Base-by-base conservation (phyloP, 1,140 invertebrate genomes). In the Hestina assimilis region DNA sequence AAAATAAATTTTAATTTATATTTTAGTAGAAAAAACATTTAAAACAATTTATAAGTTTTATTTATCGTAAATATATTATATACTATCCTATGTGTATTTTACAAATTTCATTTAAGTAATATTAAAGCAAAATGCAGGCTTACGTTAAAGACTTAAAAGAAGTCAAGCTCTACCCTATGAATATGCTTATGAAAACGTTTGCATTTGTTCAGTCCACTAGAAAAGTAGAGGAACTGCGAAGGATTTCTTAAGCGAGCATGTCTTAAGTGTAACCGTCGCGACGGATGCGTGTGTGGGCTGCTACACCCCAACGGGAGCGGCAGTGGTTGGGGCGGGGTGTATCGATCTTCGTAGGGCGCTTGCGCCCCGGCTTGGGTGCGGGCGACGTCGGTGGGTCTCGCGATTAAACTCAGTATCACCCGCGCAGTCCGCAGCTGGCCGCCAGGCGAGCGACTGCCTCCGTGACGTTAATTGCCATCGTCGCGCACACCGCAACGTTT, bases 261-360 rank as follows among this genome's bases (percentile, higher is more conserved):
- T 70, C 63, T 76, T 67, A 59, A 76, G 76, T 67, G 70, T 67
- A 63, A 62, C 60, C 52, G 67, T 72, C 61, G 66, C 70, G 70
- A 72, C 67, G 59, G 68, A 69, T 75, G 78, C 69, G 72, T 73
- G 71, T 69, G 75, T 70, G 74, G 63, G 69, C 20, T 35, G 38
- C 17, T 31, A 42, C 54, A 47, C 65, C 60, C 66, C 59, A 41
- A 54, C 60, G 76, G 84, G 75, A 38, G 80, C 42, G 31, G 11
- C 59, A 12, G 75, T 67, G 72, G 83, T 75, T 66, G 56, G 86
- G 79, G 86, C 77, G 77, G 80, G 82, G 78, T 72, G 81, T 87
- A 89, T 89, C 82, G 86, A 89, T 87, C 80, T 69, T 63, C 46
- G 68, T 59, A 58, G 70, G 79, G 86, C 86, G 86, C 82, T 72